Evolutionary conservation across 1,140 invertebrate genomes (phyloP).

Genomic region (Micrasema minimum): DNA sequence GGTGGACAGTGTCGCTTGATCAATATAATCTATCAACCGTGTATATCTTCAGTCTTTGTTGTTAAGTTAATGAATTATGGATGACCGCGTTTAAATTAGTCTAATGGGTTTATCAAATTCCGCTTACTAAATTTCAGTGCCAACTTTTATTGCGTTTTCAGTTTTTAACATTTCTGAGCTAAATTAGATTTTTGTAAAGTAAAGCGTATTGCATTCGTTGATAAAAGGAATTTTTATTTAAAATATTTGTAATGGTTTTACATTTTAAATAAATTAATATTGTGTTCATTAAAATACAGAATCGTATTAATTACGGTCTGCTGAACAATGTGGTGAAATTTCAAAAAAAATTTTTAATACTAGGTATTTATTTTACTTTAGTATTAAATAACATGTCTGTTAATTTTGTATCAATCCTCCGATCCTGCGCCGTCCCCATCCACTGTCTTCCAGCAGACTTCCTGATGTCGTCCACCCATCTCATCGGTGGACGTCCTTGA

Average conservation of each 20-base stretch:
- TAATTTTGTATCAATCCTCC: conserved; percentile 41
- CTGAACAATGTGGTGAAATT: conserved; percentile 1
- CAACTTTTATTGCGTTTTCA: no score
- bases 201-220: neutral
- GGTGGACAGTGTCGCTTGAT: conserved; percentile 28
- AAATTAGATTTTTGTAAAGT: conserved; percentile 14
- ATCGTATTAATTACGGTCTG: conserved; percentile 12
- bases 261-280: conserved; percentile 12
- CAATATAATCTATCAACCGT: conserved; percentile 2
- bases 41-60: conserved; percentile 25
- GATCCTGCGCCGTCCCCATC: conserved; percentile 6
- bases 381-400: conserved; percentile 44
- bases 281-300: conserved; percentile 11
- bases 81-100: neutral
- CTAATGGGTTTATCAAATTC: neutral
- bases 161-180: neutral
- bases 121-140: conserved; percentile 6
- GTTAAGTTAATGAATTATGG: neutral
- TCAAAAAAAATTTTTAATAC: conserved; percentile 12
- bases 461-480: no score
- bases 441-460: no score
- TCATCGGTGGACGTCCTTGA: no score
- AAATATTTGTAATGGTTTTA: conserved; percentile 27
- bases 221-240: conserved; percentile 13
- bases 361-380: conserved; percentile 33